Evolutionary conservation across 1,140 invertebrate species (phyloP), one percentile per base, ranked within the genome.

Genomic region (Drosophila murphyi): DNA sequence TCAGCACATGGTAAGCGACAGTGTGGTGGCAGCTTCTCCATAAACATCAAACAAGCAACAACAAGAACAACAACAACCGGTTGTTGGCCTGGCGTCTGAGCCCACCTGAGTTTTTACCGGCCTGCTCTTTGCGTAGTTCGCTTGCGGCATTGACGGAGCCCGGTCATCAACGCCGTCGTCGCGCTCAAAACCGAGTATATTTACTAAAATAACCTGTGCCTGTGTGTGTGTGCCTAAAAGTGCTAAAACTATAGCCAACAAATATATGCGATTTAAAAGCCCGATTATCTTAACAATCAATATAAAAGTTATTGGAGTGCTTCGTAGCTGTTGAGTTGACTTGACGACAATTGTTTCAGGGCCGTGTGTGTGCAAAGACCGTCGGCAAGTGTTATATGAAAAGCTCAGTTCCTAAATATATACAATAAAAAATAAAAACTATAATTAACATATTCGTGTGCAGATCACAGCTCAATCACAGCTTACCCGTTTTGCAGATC

Each of bases 71-170:
- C 62, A 67, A 64, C 63, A 70, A 80, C 78, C 76, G 68, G 82
- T 86, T 80, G 67, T 57, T 45, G 43, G 50, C 60, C 39, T 72
- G 37, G 62, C 43, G 32, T 56, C 56, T 60, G 54, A n/a, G 64
- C 85, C 77, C 85, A 89, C 85, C 80, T 89, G 85, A 89, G 73
- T 78, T 78, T 78, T 78, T 68, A 80, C 85, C 85, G 78, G 80
- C 59, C 79, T 77, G 76, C 72, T 82, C 57, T 71, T 73, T 65
- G 70, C 65, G 85, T 89, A 89, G 85, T 89, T 81, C 61, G 85
- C 81, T 89, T 80, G 74, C 86, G 85, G 85, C 85, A 76, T 65
- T 81, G 85, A 71, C 87, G 76, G 78, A 76, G 85, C 86, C 80
- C 85, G 75, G 85, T 89, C 81, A 85, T 75, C 72, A 61, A 64